Conservation (phyloP, 2,797 vertebrate species). For the Arrhamphus sclerolepis region DNA sequence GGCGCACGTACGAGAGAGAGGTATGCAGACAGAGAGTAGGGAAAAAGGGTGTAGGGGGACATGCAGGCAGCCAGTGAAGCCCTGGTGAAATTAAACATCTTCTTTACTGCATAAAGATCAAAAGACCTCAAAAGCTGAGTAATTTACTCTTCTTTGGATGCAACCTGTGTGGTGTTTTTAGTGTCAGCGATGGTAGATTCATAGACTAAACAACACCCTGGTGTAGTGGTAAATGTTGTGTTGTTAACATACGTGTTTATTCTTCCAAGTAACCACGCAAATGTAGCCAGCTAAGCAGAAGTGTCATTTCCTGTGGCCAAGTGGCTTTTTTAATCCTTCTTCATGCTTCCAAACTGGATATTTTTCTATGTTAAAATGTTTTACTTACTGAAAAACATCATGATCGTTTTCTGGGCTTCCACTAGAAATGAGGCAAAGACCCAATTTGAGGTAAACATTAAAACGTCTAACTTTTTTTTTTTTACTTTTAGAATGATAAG, state of each 20-base stretch:
- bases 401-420: too few relatives aligned
- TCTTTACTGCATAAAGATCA: slow-evolving; percentile 27
- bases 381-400: too few relatives aligned
- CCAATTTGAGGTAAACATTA: too few relatives aligned
- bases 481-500: too few relatives aligned
- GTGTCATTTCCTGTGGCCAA: slow-evolving; percentile 36
- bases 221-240: slow-evolving; percentile 17
- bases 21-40: slow-evolving; percentile 15
- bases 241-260: slow-evolving; percentile 30
- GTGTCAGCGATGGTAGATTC: slow-evolving; percentile 1
- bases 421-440: too few relatives aligned
- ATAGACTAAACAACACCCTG: slow-evolving; percentile 18
- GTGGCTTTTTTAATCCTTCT: slow-evolving; percentile 16
- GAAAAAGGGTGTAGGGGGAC: slow-evolving; percentile 32
- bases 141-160: slow-evolving; percentile 7
- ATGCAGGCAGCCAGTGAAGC: slow-evolving; percentile 41
- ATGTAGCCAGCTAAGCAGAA: slow-evolving; percentile 23
- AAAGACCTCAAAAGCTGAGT: slow-evolving; percentile 22
- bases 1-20: slow-evolving; percentile 38
- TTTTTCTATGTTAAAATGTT: too few relatives aligned
- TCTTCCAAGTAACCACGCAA: slow-evolving; percentile 40
- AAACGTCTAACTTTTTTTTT: too few relatives aligned
- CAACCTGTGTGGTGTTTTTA: slow-evolving; percentile 13
- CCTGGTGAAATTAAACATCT: slow-evolving; percentile 39
- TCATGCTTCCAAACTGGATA: too few relatives aligned